These are phyloP conservation scores for Glaucomys volans DNA, from an alignment of 2,113 vertebrate species.

Conservation along the genomic window DNA sequence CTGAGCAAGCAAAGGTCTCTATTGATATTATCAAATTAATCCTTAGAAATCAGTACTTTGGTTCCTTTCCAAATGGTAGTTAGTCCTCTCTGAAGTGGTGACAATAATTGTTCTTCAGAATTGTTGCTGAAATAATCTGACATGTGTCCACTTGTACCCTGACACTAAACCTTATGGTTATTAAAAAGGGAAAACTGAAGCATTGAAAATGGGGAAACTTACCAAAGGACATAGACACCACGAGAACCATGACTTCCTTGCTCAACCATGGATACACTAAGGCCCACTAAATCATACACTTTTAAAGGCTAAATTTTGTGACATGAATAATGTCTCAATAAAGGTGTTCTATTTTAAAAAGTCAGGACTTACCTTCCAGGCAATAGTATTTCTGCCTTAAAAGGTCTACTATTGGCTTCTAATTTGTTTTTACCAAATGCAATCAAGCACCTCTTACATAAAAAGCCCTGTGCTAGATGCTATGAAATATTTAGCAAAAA, in stretches of 20 bases:
- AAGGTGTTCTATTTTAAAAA: background rate
- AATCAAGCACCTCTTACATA: background rate
- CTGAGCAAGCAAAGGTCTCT: background rate
- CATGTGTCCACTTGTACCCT: background rate
- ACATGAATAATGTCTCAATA: background rate
- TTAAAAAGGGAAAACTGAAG: background rate
- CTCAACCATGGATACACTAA: background rate
- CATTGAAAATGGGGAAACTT: background rate
- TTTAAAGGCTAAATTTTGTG: constrained; percentile 9
- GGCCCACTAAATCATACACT: background rate
- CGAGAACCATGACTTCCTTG: background rate
- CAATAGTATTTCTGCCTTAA: constrained; percentile 25
- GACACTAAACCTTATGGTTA: background rate
- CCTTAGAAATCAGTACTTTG: background rate
- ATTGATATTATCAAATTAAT: background rate
- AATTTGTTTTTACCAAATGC: constrained; percentile 19
- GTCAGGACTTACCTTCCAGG: background rate
- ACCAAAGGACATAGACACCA: background rate
- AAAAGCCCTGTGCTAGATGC: background rate
- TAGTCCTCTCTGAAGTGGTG: background rate
- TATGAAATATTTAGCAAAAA: constrained; percentile 45
- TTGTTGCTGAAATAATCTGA: background rate
- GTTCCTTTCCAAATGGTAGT: background rate
- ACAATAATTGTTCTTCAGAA: background rate
- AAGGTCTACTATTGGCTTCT: background rate